These are phyloP conservation scores for Macropus fuliginosus DNA, from an alignment of 2,797 vertebrate species.

Conservation along the genomic window DNA sequence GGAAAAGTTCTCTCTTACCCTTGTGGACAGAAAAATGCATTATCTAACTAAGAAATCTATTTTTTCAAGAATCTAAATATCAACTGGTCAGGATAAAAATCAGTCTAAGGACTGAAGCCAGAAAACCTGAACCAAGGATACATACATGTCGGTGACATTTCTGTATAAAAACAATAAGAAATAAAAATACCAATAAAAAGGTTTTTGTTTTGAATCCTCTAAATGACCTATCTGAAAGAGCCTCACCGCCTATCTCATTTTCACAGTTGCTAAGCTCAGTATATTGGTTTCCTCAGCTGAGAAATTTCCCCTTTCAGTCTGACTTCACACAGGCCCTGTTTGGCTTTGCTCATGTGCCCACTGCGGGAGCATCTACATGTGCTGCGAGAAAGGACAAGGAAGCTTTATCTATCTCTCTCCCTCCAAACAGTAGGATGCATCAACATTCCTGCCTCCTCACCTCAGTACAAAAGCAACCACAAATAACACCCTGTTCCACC, in stretches of 20 bases:
- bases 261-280: conserved; percentile 63
- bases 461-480: conserved; percentile 14
- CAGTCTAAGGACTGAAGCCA: conserved; percentile 21
- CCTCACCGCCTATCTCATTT: conserved; percentile 24
- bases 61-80: conserved; percentile 19
- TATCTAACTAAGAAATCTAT: background rate
- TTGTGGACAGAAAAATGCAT: background rate
- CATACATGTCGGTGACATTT: background rate
- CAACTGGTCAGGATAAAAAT: conserved; percentile 23
- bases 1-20: conserved; percentile 3
- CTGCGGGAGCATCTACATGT: conserved; percentile 39
- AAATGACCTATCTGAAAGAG: background rate
- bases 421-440: conserved; percentile 31
- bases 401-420: conserved; percentile 37
- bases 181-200: background rate
- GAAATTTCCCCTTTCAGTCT: conserved; percentile 56
- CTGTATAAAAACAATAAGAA: background rate
- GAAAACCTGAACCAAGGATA: conserved; percentile 32
- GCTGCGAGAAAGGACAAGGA: conserved; percentile 51
- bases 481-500: conserved; percentile 17
- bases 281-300: conserved; percentile 50
- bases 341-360: background rate
- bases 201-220: conserved; percentile 10
- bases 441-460: background rate
- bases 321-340: conserved; percentile 48